phyloP scores from a whole-genome alignment of 1,140 invertebrate genomes.

The Drosophila ogumai region DNA sequence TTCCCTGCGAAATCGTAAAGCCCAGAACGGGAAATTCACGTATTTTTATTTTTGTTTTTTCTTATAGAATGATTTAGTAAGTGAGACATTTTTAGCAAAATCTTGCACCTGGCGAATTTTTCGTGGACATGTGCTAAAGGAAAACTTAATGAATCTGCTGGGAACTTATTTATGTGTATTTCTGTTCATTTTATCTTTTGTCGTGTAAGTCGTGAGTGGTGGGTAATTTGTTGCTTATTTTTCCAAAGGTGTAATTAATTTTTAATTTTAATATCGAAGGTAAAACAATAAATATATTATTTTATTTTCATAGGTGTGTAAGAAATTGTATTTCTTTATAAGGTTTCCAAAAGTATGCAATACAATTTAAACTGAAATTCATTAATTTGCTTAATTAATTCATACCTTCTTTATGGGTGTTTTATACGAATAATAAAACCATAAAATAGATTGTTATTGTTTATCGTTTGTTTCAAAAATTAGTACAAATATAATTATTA shows the following conservation, averaged over 20 bases:
- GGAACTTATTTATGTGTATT: not conserved
- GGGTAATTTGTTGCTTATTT: no score
- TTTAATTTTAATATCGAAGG: not conserved
- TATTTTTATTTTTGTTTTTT: slow-evolving; percentile 1
- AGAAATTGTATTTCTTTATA: not conserved
- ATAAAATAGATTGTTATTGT: not conserved
- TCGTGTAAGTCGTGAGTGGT: not conserved
- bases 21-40: slow-evolving; percentile 21
- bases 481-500: not conserved
- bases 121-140: not conserved
- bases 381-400: not conserved
- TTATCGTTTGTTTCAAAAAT: not conserved
- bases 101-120: not conserved
- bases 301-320: not conserved
- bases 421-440: not conserved
- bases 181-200: not conserved
- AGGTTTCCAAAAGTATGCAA: not conserved
- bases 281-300: not conserved
- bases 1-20: not conserved
- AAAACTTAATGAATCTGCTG: not conserved
- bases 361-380: not conserved
- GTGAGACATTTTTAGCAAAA: slow-evolving; percentile 5
- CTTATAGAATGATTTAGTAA: slow-evolving; percentile 5
- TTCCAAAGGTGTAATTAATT: no score
- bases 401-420: not conserved